Evolutionary conservation across 2,797 vertebrate species (phyloP).

Genomic region (Girardinus metallicus): DNA sequence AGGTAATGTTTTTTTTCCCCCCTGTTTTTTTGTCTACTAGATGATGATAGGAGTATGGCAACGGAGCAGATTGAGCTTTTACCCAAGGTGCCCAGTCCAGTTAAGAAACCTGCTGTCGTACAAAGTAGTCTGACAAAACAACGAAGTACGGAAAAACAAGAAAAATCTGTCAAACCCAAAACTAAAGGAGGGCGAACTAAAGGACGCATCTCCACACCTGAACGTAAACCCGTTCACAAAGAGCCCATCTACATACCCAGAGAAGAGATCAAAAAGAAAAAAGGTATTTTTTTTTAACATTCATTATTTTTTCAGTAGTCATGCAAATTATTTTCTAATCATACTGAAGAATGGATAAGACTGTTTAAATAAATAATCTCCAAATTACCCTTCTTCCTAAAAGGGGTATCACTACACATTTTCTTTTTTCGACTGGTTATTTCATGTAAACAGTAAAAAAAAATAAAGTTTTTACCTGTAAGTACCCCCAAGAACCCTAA

Average conservation of each 20-base stretch:
- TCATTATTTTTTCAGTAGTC: neutral
- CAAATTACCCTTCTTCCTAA: neutral
- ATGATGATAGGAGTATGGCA: conserved; percentile 96
- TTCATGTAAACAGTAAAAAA: neutral
- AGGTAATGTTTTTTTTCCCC: neutral
- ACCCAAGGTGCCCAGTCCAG: conserved; percentile 81
- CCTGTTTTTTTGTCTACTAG: conserved; percentile 71
- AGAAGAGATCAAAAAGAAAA: conserved; percentile 99
- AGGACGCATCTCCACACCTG: conserved; percentile 94
- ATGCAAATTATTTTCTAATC: neutral
- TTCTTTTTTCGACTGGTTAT: neutral
- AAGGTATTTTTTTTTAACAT: conserved; percentile 84
- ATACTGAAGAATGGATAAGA: no score
- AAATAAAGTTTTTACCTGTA: neutral
- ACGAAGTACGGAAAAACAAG: conserved; percentile 87
- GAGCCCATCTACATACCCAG: conserved; percentile 91
- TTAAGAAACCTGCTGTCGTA: conserved; percentile 80
- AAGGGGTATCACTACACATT: neutral
- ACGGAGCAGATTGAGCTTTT: conserved; percentile 90
- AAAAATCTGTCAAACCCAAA: conserved; percentile 83
- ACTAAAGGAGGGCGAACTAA: conserved; percentile 85
- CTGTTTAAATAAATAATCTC: neutral
- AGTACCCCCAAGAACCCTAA: no score
- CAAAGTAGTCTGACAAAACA: conserved; percentile 69
- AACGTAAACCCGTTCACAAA: conserved; percentile 93